Evolutionary conservation across 2,113 vertebrate species (phyloP), one percentile per base, ranked within the genome.

Genomic region (Chaetodon auriga): DNA sequence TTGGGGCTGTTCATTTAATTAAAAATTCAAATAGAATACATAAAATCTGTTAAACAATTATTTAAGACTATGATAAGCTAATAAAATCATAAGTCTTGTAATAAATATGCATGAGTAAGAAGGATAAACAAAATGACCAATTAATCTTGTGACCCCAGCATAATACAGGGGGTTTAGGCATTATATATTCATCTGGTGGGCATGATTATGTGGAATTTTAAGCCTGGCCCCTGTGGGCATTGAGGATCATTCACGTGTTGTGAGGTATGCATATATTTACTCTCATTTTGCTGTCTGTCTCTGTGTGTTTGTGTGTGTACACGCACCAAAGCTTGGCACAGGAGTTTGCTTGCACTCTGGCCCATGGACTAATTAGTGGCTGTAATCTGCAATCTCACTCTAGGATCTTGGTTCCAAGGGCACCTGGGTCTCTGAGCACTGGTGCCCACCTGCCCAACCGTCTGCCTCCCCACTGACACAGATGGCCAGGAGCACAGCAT

Each of bases 301-400:
- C 23, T 6, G 53, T 80, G 43, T 46, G 41, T 81, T 18, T 76
- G 48, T 36, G 15, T 64, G 23, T 41, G 30, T 30, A 11, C 6
- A 25, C 45, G 43, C 70, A 45, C 19, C 3, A 15, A 13, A 68
- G 54, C 55, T 68, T 63, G 68, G 73, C 77, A 13, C 80, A 54
- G 45, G 54, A 61, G 66, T 82, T 81, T 61, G 78, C 62, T 41
- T 75, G 80, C 80, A 85, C 82, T 90, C 71, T 76, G 84, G 55
- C 80, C 90, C 25, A 10, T 70, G 64, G 62, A 82, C 78, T 89
- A 86, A 92, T 91, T 91, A 90, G 81, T 30, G 48, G 64, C 77
- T 85, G 88, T 87, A 85, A 90, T 89, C 81, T 80, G 81, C 69
- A 58, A 73, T 23, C 68, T 88, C 74, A 80, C 55, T 83, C 75